Conservation (phyloP, 2,797 vertebrate genomes). For the Anisognathus igniventris region DNA sequence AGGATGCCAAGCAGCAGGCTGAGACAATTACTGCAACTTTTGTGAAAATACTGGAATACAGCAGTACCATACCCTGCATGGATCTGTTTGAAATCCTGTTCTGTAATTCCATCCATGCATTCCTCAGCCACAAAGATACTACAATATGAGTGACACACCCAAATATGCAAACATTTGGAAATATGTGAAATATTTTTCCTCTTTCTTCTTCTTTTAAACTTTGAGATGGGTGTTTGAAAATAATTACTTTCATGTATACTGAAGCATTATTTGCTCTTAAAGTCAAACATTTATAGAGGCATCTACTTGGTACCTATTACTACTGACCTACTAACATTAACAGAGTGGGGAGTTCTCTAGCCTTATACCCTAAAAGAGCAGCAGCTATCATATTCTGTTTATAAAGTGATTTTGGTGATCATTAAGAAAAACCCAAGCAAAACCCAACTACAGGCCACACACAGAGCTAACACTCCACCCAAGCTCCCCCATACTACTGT, state of each 20-base stretch:
- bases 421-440: not conserved
- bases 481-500: not conserved
- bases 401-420: not conserved
- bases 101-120: not conserved
- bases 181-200: not conserved
- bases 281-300: not conserved
- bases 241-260: not conserved
- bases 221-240: not conserved
- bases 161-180: not conserved
- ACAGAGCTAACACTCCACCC: not conserved
- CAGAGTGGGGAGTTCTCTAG: not conserved
- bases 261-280: not conserved
- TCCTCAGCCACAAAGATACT: not conserved
- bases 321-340: not conserved
- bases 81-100: not conserved
- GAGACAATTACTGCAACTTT: not conserved
- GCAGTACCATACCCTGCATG: accelerated
- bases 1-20: not conserved
- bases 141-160: accelerated
- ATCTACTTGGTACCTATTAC: not conserved
- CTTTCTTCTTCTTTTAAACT: not conserved
- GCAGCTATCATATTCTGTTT: not conserved
- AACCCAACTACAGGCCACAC: not conserved
- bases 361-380: not conserved
- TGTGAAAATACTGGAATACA: not conserved